Evolutionary conservation across 2,797 vertebrate genomes (phyloP).

Genomic region (Merluccius polli): DNA sequence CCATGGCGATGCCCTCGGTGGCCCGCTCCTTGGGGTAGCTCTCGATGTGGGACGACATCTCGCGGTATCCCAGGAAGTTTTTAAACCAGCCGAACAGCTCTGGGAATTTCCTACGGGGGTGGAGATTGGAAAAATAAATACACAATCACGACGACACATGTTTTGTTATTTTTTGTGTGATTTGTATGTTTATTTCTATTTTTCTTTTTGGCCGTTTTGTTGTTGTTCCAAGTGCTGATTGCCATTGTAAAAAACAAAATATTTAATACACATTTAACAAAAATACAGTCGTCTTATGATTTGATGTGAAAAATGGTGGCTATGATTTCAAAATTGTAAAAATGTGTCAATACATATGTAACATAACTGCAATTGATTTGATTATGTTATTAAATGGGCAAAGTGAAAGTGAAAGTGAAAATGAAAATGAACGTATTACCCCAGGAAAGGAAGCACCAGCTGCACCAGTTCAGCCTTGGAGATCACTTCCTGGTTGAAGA

Average conservation of each 20-base stretch:
- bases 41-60: slow-evolving; percentile 88
- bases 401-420: background rate
- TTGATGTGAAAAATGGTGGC: background rate
- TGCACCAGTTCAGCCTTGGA: slow-evolving; percentile 94
- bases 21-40: slow-evolving; percentile 93
- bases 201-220: background rate
- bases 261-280: background rate
- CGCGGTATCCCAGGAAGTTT: slow-evolving; percentile 97
- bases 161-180: background rate
- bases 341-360: background rate
- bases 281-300: background rate
- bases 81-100: slow-evolving; percentile 99
- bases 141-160: background rate
- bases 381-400: background rate
- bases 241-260: background rate
- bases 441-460: slow-evolving; percentile 92
- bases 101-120: slow-evolving; percentile 86
- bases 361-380: background rate
- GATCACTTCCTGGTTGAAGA: slow-evolving; percentile 99
- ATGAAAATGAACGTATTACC: slow-evolving; percentile 65
- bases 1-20: slow-evolving; percentile 98
- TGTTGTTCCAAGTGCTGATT: background rate
- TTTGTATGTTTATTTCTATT: background rate
- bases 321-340: background rate
- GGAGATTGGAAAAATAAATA: background rate